Evolutionary conservation across 2,888 invertebrate species (phyloP).

Genomic region (Dolomedes plantarius): DNA sequence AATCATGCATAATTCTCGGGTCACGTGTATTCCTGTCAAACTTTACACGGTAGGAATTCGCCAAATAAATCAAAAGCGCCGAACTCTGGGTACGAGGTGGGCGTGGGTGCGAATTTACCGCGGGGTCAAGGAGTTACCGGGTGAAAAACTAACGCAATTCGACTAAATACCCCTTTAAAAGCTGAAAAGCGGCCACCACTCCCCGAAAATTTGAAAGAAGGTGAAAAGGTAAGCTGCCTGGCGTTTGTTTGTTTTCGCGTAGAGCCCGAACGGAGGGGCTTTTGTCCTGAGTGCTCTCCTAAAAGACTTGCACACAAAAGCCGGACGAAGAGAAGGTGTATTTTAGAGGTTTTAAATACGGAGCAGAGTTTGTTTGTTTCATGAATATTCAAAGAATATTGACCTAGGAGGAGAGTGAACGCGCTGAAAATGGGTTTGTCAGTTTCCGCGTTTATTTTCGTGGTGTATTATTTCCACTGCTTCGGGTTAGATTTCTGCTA

Average conservation of each 20-base stretch:
- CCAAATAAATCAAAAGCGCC: no score
- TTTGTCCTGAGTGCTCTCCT: background rate
- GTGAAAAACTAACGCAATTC: background rate
- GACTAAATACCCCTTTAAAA: no score
- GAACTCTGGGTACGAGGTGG: background rate
- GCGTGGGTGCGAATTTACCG: background rate
- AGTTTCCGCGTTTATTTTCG: slow-evolving; percentile 4
- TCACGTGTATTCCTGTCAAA: no score
- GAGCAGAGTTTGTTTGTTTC: background rate
- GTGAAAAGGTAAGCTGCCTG: no score
- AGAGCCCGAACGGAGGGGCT: background rate
- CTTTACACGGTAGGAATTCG: no score
- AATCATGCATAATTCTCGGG: no score
- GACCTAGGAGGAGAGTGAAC: background rate
- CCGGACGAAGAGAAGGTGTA: no score
- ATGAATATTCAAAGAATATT: background rate
- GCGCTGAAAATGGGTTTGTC: background rate
- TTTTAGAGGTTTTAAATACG: background rate
- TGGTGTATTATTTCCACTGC: no score
- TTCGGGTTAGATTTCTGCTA: no score
- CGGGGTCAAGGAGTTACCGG: background rate
- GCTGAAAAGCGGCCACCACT: background rate
- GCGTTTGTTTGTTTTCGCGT: background rate
- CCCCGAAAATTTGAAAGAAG: no score
- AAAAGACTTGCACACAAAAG: background rate